Percentiles rank a stretch among this genome's conserved stretches.
Evolutionary conservation across 2,797 vertebrate genomes (phyloP).

Genomic region (Rhadinocentrus ornatus): DNA sequence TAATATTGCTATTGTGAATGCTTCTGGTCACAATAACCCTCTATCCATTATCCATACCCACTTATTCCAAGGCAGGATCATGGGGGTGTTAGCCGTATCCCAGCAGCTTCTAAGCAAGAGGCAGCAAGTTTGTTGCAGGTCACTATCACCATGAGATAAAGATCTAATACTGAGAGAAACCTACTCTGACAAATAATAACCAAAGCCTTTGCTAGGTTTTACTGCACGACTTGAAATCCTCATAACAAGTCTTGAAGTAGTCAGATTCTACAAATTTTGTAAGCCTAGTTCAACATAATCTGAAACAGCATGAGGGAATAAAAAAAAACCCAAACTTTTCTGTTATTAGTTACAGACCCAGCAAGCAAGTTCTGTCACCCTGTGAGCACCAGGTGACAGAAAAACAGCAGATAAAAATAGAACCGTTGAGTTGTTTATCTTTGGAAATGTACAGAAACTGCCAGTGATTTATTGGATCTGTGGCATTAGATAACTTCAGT

Average conservation of each 20-base stretch:
- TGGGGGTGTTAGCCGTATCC: too few species aligned
- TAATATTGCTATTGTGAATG: too few species aligned
- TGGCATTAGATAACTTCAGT: slow-evolving; percentile 42
- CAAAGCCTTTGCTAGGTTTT: neutral
- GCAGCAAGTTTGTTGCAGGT: too few species aligned
- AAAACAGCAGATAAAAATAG: slow-evolving; percentile 50
- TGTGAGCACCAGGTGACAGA: slow-evolving; percentile 1
- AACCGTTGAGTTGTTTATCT: slow-evolving; percentile 32
- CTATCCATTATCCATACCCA: too few species aligned
- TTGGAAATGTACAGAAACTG: slow-evolving; percentile 30
- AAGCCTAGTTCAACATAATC: slow-evolving; percentile 1
- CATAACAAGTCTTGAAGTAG: neutral
- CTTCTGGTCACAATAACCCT: too few species aligned
- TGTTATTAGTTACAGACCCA: neutral
- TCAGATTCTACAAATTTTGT: neutral
- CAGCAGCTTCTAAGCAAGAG: too few species aligned
- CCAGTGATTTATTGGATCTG: slow-evolving; percentile 47
- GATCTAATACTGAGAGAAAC: neutral
- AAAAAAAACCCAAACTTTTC: neutral
- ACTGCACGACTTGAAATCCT: neutral
- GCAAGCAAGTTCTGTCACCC: slow-evolving; percentile 7
- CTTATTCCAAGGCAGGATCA: too few species aligned
- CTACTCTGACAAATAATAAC: neutral
- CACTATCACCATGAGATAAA: neutral
- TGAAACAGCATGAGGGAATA: neutral